Base-by-base conservation (phyloP, 1,140 invertebrate genomes). In the Drosophila sechellia region DNA sequence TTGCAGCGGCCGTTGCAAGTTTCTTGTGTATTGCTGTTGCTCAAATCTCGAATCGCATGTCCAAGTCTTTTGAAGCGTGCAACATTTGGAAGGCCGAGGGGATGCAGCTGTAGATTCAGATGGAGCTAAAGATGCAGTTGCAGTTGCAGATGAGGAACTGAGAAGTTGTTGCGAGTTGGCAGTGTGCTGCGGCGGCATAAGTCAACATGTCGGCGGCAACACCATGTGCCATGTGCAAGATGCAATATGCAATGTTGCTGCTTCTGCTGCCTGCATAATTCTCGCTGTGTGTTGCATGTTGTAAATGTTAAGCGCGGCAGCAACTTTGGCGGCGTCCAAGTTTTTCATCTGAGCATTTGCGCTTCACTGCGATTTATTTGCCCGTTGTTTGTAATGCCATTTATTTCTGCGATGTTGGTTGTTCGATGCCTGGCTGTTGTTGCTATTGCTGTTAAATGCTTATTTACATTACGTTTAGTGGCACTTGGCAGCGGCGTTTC, bases 391-490 rank as follows among this genome's bases (percentile, higher is more conserved):
- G 81, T 85, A 85, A 85, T 86, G 81, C 81, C 81, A 86, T 85
- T 85, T 85, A 86, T 85, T 85, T 77, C 59, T 48, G 65, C 75
- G 46, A 27, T 46, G 22, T 12, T 46, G 43, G 1, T 22, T 46
- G 22, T 20, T 22, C 10, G 17, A 13, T 63, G 59, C 39, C 27
- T 70, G 71, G 57, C n/a, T 68, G 55, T 56, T 79, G 79, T 73
- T 83, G 81, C 90, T 90, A 80, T 56, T 86, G 79, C 76, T 83
- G 81, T 90, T 90, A 83, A 86, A 90, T 86, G 86, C 81, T 86
- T 90, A 90, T 90, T 90, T 90, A 90, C 86, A 90, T 86, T 90
- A 81, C 87, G 87, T 90, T 90, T 90, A 90, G 86, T 81, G 87
- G 87, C 85, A 84, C 80, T 86, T 80, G 73, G 72, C 64, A 49